These are phyloP conservation scores for Chelidonichthys spinosus DNA, from an alignment of 2,797 vertebrate genomes.

Conservation along the genomic window DNA sequence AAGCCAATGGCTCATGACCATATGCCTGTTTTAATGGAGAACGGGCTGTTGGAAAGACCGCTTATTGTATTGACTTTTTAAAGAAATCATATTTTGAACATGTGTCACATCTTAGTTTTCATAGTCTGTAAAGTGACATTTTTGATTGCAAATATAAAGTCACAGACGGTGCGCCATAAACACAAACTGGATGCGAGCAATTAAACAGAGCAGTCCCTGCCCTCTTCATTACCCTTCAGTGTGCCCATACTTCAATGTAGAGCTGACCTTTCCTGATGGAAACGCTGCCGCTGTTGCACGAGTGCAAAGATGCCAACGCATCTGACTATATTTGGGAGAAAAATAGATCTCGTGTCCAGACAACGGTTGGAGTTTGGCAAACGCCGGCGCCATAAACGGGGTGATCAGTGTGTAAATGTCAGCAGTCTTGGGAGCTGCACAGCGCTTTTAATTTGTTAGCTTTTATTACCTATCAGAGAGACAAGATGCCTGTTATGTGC, in stretches of 20 bases:
- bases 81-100: constrained; percentile 42
- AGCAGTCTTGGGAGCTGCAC: constrained; percentile 65
- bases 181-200: constrained; percentile 12
- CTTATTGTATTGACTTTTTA: constrained; percentile 29
- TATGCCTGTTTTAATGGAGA: constrained; percentile 41
- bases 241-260: constrained; percentile 6
- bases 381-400: constrained; percentile 65
- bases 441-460: constrained; percentile 75
- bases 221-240: background rate
- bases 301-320: constrained; percentile 47
- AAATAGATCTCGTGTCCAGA: constrained; percentile 69
- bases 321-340: constrained; percentile 70
- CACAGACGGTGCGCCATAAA: constrained; percentile 27
- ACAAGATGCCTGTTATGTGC: constrained; percentile 70
- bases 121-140: constrained; percentile 28
- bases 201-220: background rate
- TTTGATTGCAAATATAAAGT: constrained; percentile 33
- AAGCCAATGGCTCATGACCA: constrained; percentile 28
- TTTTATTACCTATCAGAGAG: constrained; percentile 76
- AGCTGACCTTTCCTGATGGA: constrained; percentile 46
- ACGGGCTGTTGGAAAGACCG: constrained; percentile 16
- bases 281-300: constrained; percentile 12
- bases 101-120: constrained; percentile 40
- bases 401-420: constrained; percentile 74
- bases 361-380: constrained; percentile 66